Percentiles rank a stretch among this genome's conserved stretches.
phyloP scores from a whole-genome alignment of 2,113 vertebrate genomes.

The Corythoichthys haematopterus region DNA sequence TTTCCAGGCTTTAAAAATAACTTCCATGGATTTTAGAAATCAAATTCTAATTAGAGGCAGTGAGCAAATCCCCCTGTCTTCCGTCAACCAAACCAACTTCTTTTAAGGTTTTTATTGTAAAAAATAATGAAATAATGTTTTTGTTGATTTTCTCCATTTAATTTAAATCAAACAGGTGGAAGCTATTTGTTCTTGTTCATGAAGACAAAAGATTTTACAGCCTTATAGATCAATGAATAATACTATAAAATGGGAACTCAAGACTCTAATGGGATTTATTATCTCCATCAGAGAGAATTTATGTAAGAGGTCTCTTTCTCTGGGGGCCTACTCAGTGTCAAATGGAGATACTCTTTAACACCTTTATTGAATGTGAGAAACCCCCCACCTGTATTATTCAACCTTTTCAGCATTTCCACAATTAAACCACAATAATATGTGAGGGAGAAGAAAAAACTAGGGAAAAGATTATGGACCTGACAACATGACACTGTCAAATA shows the following conservation, averaged over 20 bases:
- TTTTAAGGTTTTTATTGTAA: background rate
- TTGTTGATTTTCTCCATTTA: conserved; percentile 15
- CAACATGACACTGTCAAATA: conserved; percentile 55
- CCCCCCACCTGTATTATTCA: conserved; percentile 15
- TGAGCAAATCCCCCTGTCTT: conserved; percentile 18
- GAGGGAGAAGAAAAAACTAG: conserved; percentile 28
- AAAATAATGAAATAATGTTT: background rate
- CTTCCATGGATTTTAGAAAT: conserved; percentile 33
- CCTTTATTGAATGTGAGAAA: conserved; percentile 15
- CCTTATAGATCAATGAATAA: conserved; percentile 15
- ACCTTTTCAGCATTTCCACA: conserved; percentile 23
- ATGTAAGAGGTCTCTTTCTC: conserved; percentile 20
- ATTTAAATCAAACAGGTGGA: conserved; percentile 38
- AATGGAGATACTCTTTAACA: conserved; percentile 21
- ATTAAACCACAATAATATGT: conserved; percentile 21
- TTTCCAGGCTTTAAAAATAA: conserved; percentile 33
- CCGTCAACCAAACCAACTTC: conserved; percentile 6
- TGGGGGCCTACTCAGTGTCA: conserved; percentile 12
- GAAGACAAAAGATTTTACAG: conserved; percentile 14
- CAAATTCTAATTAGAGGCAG: conserved; percentile 39
- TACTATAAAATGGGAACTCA: background rate
- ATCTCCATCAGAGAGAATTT: conserved; percentile 23
- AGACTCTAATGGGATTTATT: conserved; percentile 15
- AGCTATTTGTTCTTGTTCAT: background rate
- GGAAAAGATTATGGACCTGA: conserved; percentile 58